phyloP scores from a whole-genome alignment of 2,113 vertebrate genomes.

The Onychorhynchus coronatus region DNA sequence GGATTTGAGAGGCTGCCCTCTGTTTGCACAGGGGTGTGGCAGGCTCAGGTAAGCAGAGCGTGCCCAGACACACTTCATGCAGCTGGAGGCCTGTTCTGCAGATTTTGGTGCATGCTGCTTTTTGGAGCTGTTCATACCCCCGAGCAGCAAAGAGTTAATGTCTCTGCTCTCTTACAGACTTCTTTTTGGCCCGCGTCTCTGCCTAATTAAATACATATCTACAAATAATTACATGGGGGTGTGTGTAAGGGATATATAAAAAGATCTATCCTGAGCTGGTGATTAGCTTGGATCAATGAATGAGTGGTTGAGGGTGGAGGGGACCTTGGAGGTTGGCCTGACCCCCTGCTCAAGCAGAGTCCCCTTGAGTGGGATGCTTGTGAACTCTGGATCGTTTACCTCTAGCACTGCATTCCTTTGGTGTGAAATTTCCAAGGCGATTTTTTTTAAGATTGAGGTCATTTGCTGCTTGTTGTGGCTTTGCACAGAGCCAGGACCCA shows the following conservation, averaged over 20 bases:
- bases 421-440: constrained; percentile 7
- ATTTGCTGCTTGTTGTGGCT: not conserved
- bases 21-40: not conserved
- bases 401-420: constrained; percentile 29
- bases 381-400: constrained; percentile 8
- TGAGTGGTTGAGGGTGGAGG: not conserved
- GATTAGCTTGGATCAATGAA: not conserved
- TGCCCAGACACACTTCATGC: not conserved
- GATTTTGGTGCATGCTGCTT: not conserved
- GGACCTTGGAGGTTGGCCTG: fast-evolving
- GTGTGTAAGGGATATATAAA: not conserved
- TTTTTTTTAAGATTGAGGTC: not conserved
- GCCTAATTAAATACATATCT: constrained; percentile 12
- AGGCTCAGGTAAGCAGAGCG: not conserved
- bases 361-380: not conserved
- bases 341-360: not conserved
- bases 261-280: not conserved
- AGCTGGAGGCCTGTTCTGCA: fast-evolving
- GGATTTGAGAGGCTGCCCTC: not conserved
- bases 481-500: not conserved
- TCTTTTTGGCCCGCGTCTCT: constrained; percentile 7
- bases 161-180: not conserved
- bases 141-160: not conserved
- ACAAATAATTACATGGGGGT: not conserved
- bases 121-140: not conserved